Base-by-base conservation (phyloP, 2,888 invertebrate species). In the Ectemnius cavifrons region DNA sequence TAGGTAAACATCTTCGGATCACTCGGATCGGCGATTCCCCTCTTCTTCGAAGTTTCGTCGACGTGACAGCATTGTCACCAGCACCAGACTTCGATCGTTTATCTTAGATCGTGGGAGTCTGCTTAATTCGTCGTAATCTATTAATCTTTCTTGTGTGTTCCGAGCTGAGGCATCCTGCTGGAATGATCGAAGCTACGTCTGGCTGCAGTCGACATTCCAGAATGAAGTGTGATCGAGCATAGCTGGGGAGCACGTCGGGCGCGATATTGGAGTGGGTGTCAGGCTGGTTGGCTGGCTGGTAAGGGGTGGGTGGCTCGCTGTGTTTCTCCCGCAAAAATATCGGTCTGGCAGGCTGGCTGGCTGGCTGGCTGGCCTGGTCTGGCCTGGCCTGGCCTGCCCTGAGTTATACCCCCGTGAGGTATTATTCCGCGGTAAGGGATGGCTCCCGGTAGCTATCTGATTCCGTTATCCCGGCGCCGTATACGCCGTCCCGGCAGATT, bases 341-440 rank as follows among this genome's bases (percentile, higher is more conserved):
- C 79, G 80, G 81, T 78, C 80, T 80, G 73, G 78, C 77, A 61
- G 67, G 8, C 37, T 37, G 37, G 37, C 8, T 23, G 23, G 23
- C 23, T 23, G 23, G 23, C 3, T 23, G 23, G 23, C 23, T 2
- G 23, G 23, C 23, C 37, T 37, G 37, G 37, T 0, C 37, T 37
- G 37, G 37, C 37, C 37, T 37, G 8, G 8, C 37, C 37, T 37
- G 37, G 37, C 52, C 52, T 52, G 52, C n/a, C 37, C 37, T 86
- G 87, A 87, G 82, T 85, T 87, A 87, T 87, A 79, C 79, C 72
- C 75, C 74, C 80, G 83, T 76, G 74, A 85, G 85, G 80, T 84
- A 84, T 85, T 84, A 85, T 85, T 85, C 83, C 79, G 66, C 59
- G 80, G 77, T 77, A 85, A 85, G 78, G 83, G 81, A 85, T 84